phyloP scores from a whole-genome alignment of 2,797 vertebrate species.

The Babyrousa celebensis region DNA sequence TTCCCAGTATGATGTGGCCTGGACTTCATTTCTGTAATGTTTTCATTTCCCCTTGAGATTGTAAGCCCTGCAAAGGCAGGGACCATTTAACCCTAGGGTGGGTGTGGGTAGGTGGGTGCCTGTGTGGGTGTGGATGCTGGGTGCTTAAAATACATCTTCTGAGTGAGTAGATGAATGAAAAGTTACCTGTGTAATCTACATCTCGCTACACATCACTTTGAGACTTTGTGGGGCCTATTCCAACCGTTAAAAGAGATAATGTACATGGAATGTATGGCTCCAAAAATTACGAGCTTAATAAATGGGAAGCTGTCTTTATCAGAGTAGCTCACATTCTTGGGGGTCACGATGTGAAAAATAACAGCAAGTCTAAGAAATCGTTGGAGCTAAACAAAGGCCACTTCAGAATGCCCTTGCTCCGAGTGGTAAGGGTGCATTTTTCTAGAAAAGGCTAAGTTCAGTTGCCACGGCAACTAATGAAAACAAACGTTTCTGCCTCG shows the following conservation, averaged over 20 bases:
- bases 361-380: neutral
- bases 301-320: neutral
- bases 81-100: neutral
- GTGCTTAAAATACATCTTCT: neutral
- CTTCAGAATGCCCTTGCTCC: neutral
- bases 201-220: neutral
- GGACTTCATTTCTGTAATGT: neutral
- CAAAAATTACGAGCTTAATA: neutral
- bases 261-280: neutral
- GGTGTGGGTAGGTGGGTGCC: too few relatives aligned
- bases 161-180: neutral
- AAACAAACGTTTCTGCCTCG: neutral
- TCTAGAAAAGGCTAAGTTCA: neutral
- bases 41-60: neutral
- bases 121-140: too few relatives aligned
- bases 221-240: neutral
- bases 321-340: neutral
- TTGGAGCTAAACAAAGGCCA: neutral
- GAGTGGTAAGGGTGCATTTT: neutral
- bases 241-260: neutral
- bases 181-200: neutral
- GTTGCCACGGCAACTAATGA: neutral
- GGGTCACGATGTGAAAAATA: neutral
- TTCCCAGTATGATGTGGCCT: neutral
- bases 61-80: neutral